Conservation (phyloP, 1,140 invertebrate species). For the Sesamia nonagrioides region DNA sequence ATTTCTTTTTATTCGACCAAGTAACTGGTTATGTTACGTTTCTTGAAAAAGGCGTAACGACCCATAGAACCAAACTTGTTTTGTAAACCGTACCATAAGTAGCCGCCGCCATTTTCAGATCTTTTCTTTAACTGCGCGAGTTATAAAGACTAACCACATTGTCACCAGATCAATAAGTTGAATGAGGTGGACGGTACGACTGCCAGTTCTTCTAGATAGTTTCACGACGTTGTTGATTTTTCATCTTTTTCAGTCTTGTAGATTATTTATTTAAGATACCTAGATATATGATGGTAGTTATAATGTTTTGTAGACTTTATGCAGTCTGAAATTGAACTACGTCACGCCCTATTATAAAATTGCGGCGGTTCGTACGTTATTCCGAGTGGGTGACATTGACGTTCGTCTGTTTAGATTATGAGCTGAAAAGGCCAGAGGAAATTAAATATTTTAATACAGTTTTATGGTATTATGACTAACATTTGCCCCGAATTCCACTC, state of each 20-base stretch:
- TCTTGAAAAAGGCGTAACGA: too few species aligned
- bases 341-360: constrained; percentile 2
- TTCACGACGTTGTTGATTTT: not conserved
- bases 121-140: too few species aligned
- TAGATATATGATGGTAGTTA: not conserved
- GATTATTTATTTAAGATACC: too few species aligned
- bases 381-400: not conserved
- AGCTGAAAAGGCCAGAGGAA: constrained; percentile 51
- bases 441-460: not conserved
- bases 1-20: too few species aligned
- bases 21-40: too few species aligned
- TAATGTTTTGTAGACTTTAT: not conserved
- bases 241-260: constrained; percentile 10
- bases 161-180: constrained; percentile 24
- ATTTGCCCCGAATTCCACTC: not conserved
- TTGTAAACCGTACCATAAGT: too few species aligned
- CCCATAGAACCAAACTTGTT: too few species aligned
- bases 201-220: not conserved
- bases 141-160: constrained; percentile 2
- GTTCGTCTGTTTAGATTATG: constrained; percentile 21
- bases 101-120: too few species aligned
- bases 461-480: not conserved
- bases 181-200: constrained; percentile 10
- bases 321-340: constrained; percentile 26
- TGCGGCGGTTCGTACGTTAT: not conserved